A percentile compares a stretch with the other conserved stretches of the same genome.
Evolutionary conservation across 2,797 vertebrate species (phyloP).

Genomic region (Ceyx erithaca): DNA sequence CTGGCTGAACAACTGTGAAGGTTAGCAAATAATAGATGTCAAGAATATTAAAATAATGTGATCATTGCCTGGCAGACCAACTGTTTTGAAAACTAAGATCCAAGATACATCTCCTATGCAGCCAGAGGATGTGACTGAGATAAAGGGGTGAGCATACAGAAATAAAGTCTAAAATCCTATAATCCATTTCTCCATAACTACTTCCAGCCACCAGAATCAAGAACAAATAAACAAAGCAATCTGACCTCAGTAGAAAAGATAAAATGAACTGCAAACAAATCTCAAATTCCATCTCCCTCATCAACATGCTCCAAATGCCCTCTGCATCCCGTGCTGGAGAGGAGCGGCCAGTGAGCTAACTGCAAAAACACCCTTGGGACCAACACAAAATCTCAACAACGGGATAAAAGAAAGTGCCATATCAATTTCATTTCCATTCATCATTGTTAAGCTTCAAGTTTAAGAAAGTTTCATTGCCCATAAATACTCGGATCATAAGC

Average conservation of each 20-base stretch:
- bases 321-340: not conserved
- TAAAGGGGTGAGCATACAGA: not conserved
- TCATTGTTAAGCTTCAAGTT: not conserved
- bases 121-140: not conserved
- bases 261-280: constrained; percentile 55
- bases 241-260: constrained; percentile 26
- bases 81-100: not conserved
- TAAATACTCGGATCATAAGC: constrained; percentile 53
- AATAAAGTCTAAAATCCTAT: not conserved
- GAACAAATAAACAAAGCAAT: constrained; percentile 45
- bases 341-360: not conserved
- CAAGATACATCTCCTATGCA: not conserved
- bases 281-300: constrained; percentile 4
- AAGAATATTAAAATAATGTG: not conserved
- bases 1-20: not conserved
- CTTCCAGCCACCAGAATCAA: constrained; percentile 1
- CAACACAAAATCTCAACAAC: not conserved
- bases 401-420: constrained; percentile 33
- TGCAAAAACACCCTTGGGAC: not conserved
- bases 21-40: not conserved
- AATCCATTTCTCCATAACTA: constrained; percentile 27
- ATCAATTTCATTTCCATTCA: constrained; percentile 50
- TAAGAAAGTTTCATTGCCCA: constrained; percentile 58
- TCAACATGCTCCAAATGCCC: constrained; percentile 10
- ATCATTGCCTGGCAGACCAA: not conserved